Base-by-base conservation (phyloP, 1,140 invertebrate species). In the Sinonovacula constricta region DNA sequence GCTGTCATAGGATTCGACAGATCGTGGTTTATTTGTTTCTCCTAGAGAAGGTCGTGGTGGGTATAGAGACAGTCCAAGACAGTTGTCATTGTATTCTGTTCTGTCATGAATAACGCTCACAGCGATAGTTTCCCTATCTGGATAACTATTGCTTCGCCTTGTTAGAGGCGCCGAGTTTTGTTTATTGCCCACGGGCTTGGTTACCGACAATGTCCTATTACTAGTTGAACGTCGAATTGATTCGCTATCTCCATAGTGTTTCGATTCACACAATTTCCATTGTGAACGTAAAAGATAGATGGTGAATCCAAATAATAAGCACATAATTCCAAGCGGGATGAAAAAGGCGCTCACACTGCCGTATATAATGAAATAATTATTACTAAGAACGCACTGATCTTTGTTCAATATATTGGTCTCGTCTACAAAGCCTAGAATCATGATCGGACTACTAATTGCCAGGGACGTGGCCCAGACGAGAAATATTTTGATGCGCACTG, bases 301-400 rank as follows among this genome's bases (percentile, higher is more conserved):
- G 0, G 97, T 98, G 63, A 98, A 92, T 1, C 95, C 94, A 86
- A 98, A 98, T 15, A 97, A 97, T 39, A 97, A 91, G 83, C 98
- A 91, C 97, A 99, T 99, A 63, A 99, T 96, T n/a, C 95, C 93
- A 39, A 99, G 92, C 1, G 98, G 97, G 71, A 99, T 97, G 92
- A 98, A 98, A 91, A 99, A 99, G 79, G 96, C 97, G 81, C 97
- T 84, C 84, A 98, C 95, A 56, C 96, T 97, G 15, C 96, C 97
- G 83, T 97, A 96, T 68, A 97, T 93, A 89, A 97, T 96, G 92
- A 97, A 98, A 5, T 82, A 67, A 14, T 83, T 63, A 71, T 88
- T 88, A 34, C 39, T 79, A n/a, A 88, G 68, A 10, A 95, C 95
- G 90, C 97, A 97, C 94, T 96, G 53, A 18, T 74, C 79, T 24